A percentile compares a stretch with the other conserved stretches of the same genome.
Conservation (phyloP, 2,797 vertebrate genomes). For the Propithecus perrieri region DNA sequence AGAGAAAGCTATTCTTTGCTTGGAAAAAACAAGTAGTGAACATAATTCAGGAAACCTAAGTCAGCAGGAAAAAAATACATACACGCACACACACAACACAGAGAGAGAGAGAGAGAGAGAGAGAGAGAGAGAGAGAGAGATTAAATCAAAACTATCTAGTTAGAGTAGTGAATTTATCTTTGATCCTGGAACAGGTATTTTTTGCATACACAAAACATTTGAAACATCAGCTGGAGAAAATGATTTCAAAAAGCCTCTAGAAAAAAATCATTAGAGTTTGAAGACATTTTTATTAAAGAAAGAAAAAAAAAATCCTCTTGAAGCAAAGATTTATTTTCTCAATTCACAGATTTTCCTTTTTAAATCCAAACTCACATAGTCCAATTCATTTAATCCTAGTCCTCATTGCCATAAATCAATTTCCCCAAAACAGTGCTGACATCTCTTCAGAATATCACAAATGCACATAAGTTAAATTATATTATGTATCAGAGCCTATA, state of each 20-base stretch:
- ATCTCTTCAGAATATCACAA: constrained; percentile 65
- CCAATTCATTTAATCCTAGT: not conserved
- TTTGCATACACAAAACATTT: constrained; percentile 15
- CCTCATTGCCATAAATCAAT: not conserved
- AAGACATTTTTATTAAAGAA: constrained; percentile 70
- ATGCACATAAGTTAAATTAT: constrained; percentile 51
- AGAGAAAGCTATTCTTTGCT: not conserved
- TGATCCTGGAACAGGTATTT: not conserved
- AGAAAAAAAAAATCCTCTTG: constrained; percentile 15
- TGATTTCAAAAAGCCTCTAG: constrained; percentile 49
- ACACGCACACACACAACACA: not conserved
- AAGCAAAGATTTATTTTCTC: constrained; percentile 11
- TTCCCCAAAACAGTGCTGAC: constrained; percentile 39
- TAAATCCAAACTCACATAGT: not conserved
- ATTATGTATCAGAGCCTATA: constrained; percentile 54
- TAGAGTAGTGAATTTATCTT: not conserved
- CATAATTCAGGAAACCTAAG: not conserved
- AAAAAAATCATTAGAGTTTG: not conserved
- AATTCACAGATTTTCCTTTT: constrained; percentile 3
- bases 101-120: too few relatives aligned
- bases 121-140: not conserved
- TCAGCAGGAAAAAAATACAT: not conserved
- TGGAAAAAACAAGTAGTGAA: not conserved
- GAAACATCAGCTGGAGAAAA: not conserved
- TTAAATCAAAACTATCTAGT: not conserved